Conservation (phyloP, 1,140 invertebrate genomes). For the Sitodiplosis mosellana region DNA sequence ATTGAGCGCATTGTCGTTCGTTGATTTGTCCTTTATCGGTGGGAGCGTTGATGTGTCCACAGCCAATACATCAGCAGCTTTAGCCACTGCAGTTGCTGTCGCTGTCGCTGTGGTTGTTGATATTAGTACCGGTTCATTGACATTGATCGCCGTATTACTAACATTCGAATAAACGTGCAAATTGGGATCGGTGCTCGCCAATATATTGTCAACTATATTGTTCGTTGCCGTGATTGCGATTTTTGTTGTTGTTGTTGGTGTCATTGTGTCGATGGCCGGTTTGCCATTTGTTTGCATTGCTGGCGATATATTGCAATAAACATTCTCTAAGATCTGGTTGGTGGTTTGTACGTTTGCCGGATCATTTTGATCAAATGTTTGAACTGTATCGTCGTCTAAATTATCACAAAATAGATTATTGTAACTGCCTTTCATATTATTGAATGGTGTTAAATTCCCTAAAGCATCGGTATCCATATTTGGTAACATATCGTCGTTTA, state of each 20-base stretch:
- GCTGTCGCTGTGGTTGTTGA: background rate
- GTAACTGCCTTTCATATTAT: slow-evolving; percentile 22
- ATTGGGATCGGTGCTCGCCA: slow-evolving; percentile 6
- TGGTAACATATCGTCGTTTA: background rate
- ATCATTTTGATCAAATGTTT: background rate
- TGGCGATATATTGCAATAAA: slow-evolving; percentile 22
- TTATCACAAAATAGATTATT: slow-evolving; percentile 22
- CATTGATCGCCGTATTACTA: slow-evolving; percentile 1
- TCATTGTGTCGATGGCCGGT: background rate
- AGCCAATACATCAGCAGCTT: background rate
- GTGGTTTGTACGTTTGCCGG: background rate
- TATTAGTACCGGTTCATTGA: background rate
- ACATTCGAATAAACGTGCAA: slow-evolving; percentile 22
- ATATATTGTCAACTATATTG: too few relatives aligned
- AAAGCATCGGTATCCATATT: slow-evolving; percentile 10
- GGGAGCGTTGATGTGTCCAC: background rate
- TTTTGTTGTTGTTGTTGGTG: too few relatives aligned
- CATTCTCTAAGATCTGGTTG: slow-evolving; percentile 11
- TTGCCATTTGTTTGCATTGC: slow-evolving; percentile 3
- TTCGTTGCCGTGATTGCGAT: slow-evolving; percentile 2
- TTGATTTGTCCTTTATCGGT: too few relatives aligned
- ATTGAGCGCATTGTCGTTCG: too few relatives aligned
- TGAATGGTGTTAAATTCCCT: slow-evolving; percentile 11
- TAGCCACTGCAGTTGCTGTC: slow-evolving; percentile 4
- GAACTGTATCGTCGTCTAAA: slow-evolving; percentile 8